A percentile compares a stretch with the other conserved stretches of the same genome.
Conservation (phyloP, 2,113 vertebrate species). For the Maccullochella peelii region DNA sequence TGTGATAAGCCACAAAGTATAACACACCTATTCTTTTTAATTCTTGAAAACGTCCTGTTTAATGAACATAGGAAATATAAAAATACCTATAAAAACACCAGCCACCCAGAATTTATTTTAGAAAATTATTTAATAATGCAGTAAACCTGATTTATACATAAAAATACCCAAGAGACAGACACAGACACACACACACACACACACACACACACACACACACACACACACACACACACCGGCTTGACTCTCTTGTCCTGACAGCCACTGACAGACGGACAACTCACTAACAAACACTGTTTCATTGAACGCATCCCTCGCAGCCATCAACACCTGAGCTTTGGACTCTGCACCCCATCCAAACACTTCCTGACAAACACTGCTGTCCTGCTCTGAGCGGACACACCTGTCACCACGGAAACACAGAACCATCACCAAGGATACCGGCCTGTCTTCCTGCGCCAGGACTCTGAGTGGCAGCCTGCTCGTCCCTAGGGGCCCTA, state of each 20-base stretch:
- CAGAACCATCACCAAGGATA: constrained; percentile 75
- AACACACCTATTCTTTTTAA: not conserved
- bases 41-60: not conserved
- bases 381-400: constrained; percentile 73
- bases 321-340: constrained; percentile 77
- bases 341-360: constrained; percentile 67
- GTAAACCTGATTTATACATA: not conserved
- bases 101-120: not conserved
- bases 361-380: constrained; percentile 77
- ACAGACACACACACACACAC: not conserved
- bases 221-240: not conserved
- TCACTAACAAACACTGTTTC: constrained; percentile 56
- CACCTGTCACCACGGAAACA: constrained; percentile 79
- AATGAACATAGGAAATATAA: not conserved
- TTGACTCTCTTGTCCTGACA: constrained; percentile 37
- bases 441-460: constrained; percentile 69
- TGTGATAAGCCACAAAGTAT: not conserved
- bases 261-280: constrained; percentile 64
- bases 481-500: constrained; percentile 68
- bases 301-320: constrained; percentile 54
- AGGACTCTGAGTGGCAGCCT: constrained; percentile 63
- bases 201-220: not conserved
- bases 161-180: not conserved
- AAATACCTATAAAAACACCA: not conserved
- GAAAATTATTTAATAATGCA: not conserved